phyloP scores from a whole-genome alignment of 30 jellyfish, hydroid and myxozoan genomes.

The Pelagia noctiluca region DNA sequence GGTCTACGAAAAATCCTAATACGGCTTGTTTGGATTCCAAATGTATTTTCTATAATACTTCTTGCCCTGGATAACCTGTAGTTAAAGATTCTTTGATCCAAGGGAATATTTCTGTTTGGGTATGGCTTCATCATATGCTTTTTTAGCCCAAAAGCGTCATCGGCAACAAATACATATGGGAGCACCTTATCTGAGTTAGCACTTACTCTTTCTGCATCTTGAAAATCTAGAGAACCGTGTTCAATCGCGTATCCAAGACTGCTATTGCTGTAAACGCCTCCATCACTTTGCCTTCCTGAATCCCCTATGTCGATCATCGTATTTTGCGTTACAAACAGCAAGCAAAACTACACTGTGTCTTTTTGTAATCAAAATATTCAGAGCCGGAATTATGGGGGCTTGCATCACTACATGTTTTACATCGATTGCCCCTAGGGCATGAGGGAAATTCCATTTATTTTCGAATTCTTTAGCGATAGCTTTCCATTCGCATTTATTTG shows the following conservation, averaged over 20 bases:
- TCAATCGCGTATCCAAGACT: constrained; percentile 52
- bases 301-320: constrained; percentile 29
- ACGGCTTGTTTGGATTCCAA: constrained; percentile 67
- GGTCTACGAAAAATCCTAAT: constrained; percentile 65
- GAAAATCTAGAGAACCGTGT: constrained; percentile 3
- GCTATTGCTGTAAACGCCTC: constrained; percentile 35
- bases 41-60: constrained; percentile 62
- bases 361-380: constrained; percentile 13
- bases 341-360: no score
- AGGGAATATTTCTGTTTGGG: constrained; percentile 29
- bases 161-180: constrained; percentile 52
- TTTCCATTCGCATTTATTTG: constrained; percentile 26
- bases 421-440: no score
- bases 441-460: constrained; percentile 20
- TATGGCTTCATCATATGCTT: constrained; percentile 79
- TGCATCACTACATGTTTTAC: no score
- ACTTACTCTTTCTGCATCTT: constrained; percentile 15
- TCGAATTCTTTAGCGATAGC: not conserved
- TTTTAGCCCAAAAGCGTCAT: no score
- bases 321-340: no score
- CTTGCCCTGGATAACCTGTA: no score
- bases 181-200: not conserved
- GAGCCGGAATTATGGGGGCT: constrained; percentile 28
- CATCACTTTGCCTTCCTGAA: no score
- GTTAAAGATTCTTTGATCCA: constrained; percentile 45